A percentile compares a stretch with the other conserved stretches of the same genome.
Evolutionary conservation across 2,113 vertebrate species (phyloP).

Genomic region (Ceyx margarethae): DNA sequence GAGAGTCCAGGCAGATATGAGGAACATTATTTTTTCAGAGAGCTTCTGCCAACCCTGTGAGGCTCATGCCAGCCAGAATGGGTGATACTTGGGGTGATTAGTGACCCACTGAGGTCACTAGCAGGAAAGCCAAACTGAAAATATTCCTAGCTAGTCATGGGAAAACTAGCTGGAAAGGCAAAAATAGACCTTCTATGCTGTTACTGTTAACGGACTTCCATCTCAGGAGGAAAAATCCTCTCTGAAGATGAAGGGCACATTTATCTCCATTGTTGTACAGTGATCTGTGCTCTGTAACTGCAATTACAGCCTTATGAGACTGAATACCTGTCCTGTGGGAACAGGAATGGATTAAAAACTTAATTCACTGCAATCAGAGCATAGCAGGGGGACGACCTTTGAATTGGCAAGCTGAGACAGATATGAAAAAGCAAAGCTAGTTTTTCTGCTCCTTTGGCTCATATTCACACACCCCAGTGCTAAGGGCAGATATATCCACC

Average conservation of each 20-base stretch:
- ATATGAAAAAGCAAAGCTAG: neutral
- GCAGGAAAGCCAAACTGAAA: neutral
- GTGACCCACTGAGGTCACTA: neutral
- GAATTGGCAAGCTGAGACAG: neutral
- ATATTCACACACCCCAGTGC: neutral
- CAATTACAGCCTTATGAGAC: neutral
- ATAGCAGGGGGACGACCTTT: neutral
- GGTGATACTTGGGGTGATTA: neutral
- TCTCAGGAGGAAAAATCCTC: neutral
- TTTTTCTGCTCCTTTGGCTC: neutral
- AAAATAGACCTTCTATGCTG: neutral
- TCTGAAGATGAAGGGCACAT: neutral
- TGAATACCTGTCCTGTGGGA: neutral
- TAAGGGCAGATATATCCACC: neutral
- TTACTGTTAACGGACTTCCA: neutral
- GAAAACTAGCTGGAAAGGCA: neutral
- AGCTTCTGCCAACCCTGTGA: neutral
- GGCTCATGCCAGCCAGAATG: neutral
- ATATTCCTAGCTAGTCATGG: neutral
- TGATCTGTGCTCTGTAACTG: neutral
- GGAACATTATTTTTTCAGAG: neutral
- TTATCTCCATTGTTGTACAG: neutral
- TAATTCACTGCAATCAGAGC: neutral
- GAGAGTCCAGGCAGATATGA: neutral
- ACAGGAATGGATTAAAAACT: neutral